Evolutionary conservation across 1,140 invertebrate species (phyloP), one percentile per base, ranked within the genome.

Genomic region (Episyrphus balteatus): DNA sequence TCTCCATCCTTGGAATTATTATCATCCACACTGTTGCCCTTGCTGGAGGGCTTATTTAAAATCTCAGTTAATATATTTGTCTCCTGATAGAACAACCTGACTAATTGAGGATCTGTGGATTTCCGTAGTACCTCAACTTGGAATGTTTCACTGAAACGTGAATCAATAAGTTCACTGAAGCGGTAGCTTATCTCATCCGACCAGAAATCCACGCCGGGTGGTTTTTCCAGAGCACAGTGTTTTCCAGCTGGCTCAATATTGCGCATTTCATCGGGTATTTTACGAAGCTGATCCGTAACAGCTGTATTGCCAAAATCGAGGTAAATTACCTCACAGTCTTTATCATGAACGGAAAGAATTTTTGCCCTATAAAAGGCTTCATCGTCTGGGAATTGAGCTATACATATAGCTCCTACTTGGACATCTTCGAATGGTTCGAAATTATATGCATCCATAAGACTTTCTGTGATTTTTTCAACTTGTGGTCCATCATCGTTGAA

Each of bases 271-370:
- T 78, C 73, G 2, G 83, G 82, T 48, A 86, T 62, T 53, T 72
- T 74, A 17, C 75, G 68, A 36, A 86, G 62, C 55, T 77, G 71
- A 41, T 72, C 75, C 0, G 75, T 73, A 3, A 77, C 68, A 12
- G 79, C 74, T 1, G 78, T 77, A 61, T 86, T 85, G 30, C 83
- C 83, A 59, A 85, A 86, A 68, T 86, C 84, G 57, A 84, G 77
- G 53, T 82, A 84, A 5, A 81, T 59, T 11, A 84, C 80, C 68
- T 82, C 78, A 38, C 60, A 62, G 38, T 60, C 54, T 2, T 53
- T 52, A 8, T 56, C 57, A 17, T 66, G 41, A 1, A 63, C 30
- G 42, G 59, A 55, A 36, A 61, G 41, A n/a, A 66, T 72, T 47
- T 70, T 66, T 3, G 78, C 79, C 42, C 83, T 70, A 51, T 85